phyloP scores from a whole-genome alignment of 2,888 invertebrate species.

The Epinotia ramella region DNA sequence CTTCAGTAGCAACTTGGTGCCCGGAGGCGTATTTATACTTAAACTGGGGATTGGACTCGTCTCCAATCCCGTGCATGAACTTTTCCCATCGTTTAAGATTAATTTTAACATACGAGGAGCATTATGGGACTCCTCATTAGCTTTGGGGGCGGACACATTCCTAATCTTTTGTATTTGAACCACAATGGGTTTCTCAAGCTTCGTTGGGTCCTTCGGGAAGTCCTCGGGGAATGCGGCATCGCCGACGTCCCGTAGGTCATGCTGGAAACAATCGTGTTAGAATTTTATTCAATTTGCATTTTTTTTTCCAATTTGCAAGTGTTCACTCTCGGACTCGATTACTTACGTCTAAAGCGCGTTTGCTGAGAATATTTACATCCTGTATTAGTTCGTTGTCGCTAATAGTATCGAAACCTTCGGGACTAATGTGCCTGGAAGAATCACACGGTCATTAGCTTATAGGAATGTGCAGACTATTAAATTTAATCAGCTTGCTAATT shows the following conservation, averaged over 20 bases:
- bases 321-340: constrained; percentile 19
- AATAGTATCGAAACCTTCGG: constrained; percentile 88
- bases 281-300: constrained; percentile 1
- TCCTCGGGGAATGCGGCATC: constrained; percentile 89
- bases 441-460: constrained; percentile 52
- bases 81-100: constrained; percentile 94
- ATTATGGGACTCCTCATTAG: constrained; percentile 92
- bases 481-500: constrained; percentile 42
- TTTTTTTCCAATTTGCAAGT: not conserved
- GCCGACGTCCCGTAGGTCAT: constrained; percentile 93
- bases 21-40: constrained; percentile 94
- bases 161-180: constrained; percentile 95
- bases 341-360: constrained; percentile 90
- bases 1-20: constrained; percentile 89
- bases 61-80: constrained; percentile 91
- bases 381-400: constrained; percentile 87
- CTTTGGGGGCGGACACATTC: constrained; percentile 96
- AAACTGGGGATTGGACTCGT: constrained; percentile 88
- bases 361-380: constrained; percentile 87
- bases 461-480: constrained; percentile 33
- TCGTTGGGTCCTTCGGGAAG: constrained; percentile 84
- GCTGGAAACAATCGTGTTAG: constrained; percentile 73
- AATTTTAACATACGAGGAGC: constrained; percentile 94
- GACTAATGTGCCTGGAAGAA: constrained; percentile 89
- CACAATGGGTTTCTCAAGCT: constrained; percentile 87